Evolutionary conservation across 64 coral and sea anemone genomes (phyloP), one percentile per base, ranked within the genome.

Genomic region (Acropora yongei): DNA sequence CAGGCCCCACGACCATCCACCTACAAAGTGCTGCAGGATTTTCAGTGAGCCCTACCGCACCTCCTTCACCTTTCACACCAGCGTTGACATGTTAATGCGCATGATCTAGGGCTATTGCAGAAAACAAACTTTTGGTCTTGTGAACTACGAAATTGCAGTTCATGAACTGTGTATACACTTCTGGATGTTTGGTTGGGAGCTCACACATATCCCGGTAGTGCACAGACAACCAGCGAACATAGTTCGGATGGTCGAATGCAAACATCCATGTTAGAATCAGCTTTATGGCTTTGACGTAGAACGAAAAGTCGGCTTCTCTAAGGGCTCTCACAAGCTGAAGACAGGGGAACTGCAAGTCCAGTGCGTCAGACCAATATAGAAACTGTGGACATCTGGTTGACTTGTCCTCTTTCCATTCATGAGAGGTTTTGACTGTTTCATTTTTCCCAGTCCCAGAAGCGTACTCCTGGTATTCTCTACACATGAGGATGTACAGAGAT

Each of bases 81-180:
- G 73, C 87, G 47, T 78, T 89, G 13, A 47, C 87, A 45, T 89
- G 87, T 50, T 89, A 55, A 49, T 89, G 87, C 1, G 74, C 87
- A 11, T 89, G 87, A 48, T 89, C 74, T 1, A 89, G 11, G 5
- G 74, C 72, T 44, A 68, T 89, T 2, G 75, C 57, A 6, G 74
- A 89, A 14, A 78, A 89, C 0, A 41, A 4, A 1, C 46, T 78
- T 1, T 17, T 42, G 14, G 75, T 89, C 87, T 89, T 89, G 74
- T 77, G 86, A 8, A 89, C 87, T 6, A 57, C n/a, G n/a, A n/a
- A n/a, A n/a, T n/a, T n/a, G n/a, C n/a, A n/a, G n/a, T n/a, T n/a
- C n/a, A n/a, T n/a, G 87, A 19, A 48, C 43, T 89, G 87, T 2
- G 1, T 48, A 43, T 67, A 78, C 10, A 78, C 57, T 63, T 16